These are phyloP conservation scores for Drosophila setifemur DNA, from an alignment of 1,140 invertebrate species.

Conservation along the genomic window DNA sequence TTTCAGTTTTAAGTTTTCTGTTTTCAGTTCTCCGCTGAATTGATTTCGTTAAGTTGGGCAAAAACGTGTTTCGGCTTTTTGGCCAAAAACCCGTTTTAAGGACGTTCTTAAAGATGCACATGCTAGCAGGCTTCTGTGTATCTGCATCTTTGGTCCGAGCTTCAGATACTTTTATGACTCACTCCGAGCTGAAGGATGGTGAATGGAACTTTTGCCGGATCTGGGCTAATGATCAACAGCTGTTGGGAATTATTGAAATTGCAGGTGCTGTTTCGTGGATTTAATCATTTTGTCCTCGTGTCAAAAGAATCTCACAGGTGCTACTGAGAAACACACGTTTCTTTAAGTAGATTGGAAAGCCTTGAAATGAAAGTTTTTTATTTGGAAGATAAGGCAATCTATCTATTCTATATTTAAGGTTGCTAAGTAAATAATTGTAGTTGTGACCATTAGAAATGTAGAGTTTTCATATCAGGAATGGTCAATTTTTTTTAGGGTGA, in stretches of 20 bases:
- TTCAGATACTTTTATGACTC: slow-evolving; percentile 52
- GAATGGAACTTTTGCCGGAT: too few relatives aligned
- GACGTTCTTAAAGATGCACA: slow-evolving; percentile 40
- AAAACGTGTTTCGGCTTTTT: slow-evolving; percentile 67
- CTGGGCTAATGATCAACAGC: slow-evolving; percentile 4
- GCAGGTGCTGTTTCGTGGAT: slow-evolving; percentile 8
- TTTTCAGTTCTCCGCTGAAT: slow-evolving; percentile 37
- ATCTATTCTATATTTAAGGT: too few relatives aligned
- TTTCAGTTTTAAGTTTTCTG: slow-evolving; percentile 1
- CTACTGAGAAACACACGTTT: too few relatives aligned
- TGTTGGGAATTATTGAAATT: neutral
- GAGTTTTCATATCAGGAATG: too few relatives aligned
- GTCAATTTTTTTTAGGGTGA: too few relatives aligned
- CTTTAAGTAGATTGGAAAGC: too few relatives aligned
- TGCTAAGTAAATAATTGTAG: too few relatives aligned
- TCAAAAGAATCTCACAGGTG: neutral
- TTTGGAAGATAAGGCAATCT: too few relatives aligned
- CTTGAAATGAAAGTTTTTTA: too few relatives aligned
- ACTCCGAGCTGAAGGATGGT: slow-evolving; percentile 10
- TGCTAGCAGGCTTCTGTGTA: slow-evolving; percentile 10
- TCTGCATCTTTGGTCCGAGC: slow-evolving; percentile 33
- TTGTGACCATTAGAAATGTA: too few relatives aligned
- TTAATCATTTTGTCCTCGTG: slow-evolving; percentile 8
- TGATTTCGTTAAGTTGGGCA: slow-evolving; percentile 62
- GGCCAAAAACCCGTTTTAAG: slow-evolving; percentile 66